Percentiles rank a stretch among this genome's conserved stretches.
These are phyloP conservation scores for Alcedo quadribrachys DNA, from an alignment of 2,797 vertebrate species.

Conservation along the genomic window DNA sequence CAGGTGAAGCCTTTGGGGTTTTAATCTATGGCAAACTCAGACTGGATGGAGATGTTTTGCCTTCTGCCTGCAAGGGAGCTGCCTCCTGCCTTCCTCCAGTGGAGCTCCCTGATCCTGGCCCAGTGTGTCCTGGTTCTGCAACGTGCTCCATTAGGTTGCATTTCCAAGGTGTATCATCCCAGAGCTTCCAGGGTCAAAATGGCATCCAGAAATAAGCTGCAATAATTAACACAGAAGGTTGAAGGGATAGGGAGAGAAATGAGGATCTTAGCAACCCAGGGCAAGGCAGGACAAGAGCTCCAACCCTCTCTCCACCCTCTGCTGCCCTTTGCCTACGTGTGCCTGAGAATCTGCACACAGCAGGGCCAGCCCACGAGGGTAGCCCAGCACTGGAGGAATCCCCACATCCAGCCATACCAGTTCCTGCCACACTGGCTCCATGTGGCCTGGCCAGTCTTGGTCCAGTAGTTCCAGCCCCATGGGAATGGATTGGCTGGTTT, in stretches of 20 bases:
- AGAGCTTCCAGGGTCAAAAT: background rate
- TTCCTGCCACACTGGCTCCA: background rate
- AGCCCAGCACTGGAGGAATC: background rate
- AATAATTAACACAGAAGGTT: background rate
- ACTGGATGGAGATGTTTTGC: background rate
- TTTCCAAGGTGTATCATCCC: background rate
- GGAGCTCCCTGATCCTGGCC: background rate
- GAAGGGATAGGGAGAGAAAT: background rate
- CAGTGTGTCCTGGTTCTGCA: background rate
- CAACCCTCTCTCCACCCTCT: background rate
- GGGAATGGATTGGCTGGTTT: background rate
- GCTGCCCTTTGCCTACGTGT: background rate
- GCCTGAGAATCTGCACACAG: background rate
- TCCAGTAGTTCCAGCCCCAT: background rate
- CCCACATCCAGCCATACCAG: background rate
- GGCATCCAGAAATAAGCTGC: background rate
- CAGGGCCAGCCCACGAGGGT: background rate
- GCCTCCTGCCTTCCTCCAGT: background rate
- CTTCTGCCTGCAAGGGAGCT: background rate
- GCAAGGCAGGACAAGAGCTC: background rate
- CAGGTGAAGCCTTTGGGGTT: background rate
- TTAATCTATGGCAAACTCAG: background rate
- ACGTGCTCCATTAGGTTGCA: background rate
- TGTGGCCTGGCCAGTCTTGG: background rate
- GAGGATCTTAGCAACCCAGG: background rate